Conservation (phyloP, 2,113 vertebrate genomes). For the Peromyscus polionotus region DNA sequence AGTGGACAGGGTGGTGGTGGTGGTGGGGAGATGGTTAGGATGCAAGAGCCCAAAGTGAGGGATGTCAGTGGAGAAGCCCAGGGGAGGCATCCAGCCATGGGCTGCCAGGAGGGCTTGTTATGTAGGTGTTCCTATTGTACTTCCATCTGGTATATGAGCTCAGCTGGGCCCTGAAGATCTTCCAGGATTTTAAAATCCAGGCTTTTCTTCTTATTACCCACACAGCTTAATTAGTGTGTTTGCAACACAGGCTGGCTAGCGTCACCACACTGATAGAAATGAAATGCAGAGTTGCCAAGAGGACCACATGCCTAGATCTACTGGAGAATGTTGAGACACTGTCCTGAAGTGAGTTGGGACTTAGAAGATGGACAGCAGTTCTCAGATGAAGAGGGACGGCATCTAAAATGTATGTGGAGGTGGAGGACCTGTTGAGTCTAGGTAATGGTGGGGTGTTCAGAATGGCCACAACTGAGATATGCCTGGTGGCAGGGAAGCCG, state of each 20-base stretch:
- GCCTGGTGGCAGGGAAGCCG: background rate
- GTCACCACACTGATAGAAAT: background rate
- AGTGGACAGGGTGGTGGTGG: background rate
- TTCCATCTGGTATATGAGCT: background rate
- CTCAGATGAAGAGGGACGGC: background rate
- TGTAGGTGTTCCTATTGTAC: rapidly evolving
- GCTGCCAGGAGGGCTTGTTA: background rate
- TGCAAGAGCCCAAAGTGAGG: background rate
- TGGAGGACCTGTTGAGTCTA: background rate
- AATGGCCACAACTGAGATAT: background rate
- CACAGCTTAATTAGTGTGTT: background rate
- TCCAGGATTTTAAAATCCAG: background rate
- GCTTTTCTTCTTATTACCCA: background rate
- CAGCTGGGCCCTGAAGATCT: background rate
- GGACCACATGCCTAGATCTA: background rate
- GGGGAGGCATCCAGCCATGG: background rate
- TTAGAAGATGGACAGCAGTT: background rate
- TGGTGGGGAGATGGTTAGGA: background rate
- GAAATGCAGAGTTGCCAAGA: background rate
- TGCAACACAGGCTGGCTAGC: background rate
- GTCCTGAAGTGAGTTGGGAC: background rate
- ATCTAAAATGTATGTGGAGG: background rate
- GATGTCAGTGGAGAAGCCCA: background rate
- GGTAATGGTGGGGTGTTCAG: background rate
- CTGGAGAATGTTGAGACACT: rapidly evolving